Conservation (phyloP, 1,140 invertebrate genomes). For the Aphis craccivora region DNA sequence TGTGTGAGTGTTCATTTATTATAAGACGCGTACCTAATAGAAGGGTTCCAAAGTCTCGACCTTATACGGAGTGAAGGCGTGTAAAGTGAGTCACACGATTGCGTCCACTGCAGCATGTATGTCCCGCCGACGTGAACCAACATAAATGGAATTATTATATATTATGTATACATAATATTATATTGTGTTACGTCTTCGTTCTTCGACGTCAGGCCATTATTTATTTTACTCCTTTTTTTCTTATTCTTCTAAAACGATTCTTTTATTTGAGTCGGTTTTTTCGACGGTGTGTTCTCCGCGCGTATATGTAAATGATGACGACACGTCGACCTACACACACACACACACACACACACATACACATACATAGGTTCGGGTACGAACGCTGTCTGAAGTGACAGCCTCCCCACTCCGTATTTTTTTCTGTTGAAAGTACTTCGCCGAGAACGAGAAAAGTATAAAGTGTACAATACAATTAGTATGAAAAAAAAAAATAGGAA, state of each 20-base stretch:
- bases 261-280: constrained; percentile 15
- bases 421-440: neutral
- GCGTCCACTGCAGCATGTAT: neutral
- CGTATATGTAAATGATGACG: neutral
- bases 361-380: too few relatives aligned
- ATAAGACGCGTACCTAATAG: neutral
- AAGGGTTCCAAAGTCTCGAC: neutral
- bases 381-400: neutral
- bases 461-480: neutral
- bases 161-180: neutral
- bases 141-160: constrained; percentile 32
- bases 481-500: neutral
- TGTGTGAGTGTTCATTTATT: neutral
- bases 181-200: constrained; percentile 23
- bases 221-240: neutral
- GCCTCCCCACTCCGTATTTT: neutral
- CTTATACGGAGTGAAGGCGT: constrained; percentile 34
- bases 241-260: neutral
- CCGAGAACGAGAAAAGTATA: neutral
- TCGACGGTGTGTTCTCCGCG: neutral
- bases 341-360: too few relatives aligned
- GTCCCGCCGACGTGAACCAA: constrained; percentile 14
- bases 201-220: neutral
- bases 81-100: constrained; percentile 27
- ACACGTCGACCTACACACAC: neutral